A percentile compares a stretch with the other conserved stretches of the same genome.
These are phyloP conservation scores for Ploceus nigricollis DNA, from an alignment of 2,113 vertebrate species.

Conservation along the genomic window DNA sequence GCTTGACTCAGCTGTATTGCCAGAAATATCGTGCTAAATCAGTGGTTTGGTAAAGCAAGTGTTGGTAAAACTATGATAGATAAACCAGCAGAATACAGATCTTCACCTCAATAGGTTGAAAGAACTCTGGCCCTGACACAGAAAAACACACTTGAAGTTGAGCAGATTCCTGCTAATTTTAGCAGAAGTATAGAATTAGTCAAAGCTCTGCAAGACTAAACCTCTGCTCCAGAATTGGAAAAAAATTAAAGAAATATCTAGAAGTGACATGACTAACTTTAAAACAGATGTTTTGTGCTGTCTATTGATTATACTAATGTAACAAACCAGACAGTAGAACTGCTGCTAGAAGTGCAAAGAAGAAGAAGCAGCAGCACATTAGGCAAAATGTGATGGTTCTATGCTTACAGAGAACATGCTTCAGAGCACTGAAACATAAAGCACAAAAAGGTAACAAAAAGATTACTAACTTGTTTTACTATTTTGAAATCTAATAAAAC, in stretches of 20 bases:
- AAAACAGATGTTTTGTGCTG: neutral
- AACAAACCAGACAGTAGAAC: neutral
- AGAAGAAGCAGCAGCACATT: neutral
- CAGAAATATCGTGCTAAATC: neutral
- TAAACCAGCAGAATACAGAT: neutral
- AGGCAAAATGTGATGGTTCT: neutral
- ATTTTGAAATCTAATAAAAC: neutral
- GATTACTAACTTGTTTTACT: neutral
- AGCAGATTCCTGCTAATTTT: neutral
- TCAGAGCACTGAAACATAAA: neutral
- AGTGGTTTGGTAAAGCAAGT: neutral
- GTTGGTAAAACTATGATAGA: neutral
- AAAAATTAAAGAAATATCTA: neutral
- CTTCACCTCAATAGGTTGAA: rapidly evolving
- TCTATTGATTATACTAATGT: neutral
- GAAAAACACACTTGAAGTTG: neutral
- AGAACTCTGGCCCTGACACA: neutral
- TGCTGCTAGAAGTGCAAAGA: neutral
- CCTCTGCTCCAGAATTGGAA: neutral
- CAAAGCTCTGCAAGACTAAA: neutral
- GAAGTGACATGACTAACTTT: neutral
- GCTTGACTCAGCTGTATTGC: neutral
- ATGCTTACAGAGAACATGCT: neutral
- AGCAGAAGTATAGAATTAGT: neutral
- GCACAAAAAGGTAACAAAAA: neutral